Percentiles rank a stretch among this genome's conserved stretches.
Evolutionary conservation across 2,888 invertebrate species (phyloP).

Genomic region (Apamea epomidion): DNA sequence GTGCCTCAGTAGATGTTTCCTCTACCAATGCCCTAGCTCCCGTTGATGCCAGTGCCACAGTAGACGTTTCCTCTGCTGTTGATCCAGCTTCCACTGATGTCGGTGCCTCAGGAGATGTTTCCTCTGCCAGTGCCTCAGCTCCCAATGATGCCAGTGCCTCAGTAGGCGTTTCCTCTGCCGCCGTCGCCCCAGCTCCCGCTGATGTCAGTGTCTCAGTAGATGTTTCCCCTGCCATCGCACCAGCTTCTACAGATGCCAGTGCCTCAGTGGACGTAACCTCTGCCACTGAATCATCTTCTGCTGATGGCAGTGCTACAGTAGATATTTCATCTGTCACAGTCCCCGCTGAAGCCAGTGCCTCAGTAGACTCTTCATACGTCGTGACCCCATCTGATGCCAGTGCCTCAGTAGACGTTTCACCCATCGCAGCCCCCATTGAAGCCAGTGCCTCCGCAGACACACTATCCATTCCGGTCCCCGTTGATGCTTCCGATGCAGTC

Average conservation of each 20-base stretch:
- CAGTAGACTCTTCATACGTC: no score
- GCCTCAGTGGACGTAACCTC: no score
- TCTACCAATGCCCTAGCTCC: no score
- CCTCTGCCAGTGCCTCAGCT: not conserved
- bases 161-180: not conserved
- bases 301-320: not conserved
- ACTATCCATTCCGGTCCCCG: fast-evolving
- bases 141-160: not conserved
- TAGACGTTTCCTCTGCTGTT: no score
- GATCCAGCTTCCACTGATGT: not conserved
- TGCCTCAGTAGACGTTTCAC: not conserved
- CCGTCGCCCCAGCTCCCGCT: not conserved
- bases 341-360: not conserved
- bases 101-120: fast-evolving
- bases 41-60: no score
- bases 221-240: no score
- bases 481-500: not conserved
- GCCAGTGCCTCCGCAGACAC: fast-evolving
- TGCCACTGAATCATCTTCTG: no score
- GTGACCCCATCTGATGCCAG: no score
- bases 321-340: fast-evolving
- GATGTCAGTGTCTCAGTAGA: not conserved
- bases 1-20: no score
- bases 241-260: no score
- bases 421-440: not conserved